Percentiles rank a stretch among this genome's conserved stretches.
Conservation (phyloP, 2,888 invertebrate genomes). For the Idaea biselata region DNA sequence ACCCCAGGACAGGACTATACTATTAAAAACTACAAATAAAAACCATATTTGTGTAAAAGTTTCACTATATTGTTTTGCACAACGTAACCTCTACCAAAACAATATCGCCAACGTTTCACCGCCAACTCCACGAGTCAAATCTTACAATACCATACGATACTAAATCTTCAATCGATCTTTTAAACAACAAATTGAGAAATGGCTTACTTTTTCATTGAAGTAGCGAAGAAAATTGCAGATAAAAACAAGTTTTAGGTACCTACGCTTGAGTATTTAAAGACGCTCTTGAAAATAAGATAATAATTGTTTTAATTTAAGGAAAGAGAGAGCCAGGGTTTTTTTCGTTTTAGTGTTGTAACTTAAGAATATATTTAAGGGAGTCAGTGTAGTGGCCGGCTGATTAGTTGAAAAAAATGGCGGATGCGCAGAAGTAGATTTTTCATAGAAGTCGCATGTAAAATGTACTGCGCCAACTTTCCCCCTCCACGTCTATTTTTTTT, state of each 20-base stretch:
- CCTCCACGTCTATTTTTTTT: too few relatives aligned
- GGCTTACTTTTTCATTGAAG: constrained; percentile 11
- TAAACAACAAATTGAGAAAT: constrained; percentile 39
- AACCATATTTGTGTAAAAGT: constrained; percentile 63
- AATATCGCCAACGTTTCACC: constrained; percentile 65
- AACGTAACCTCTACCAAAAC: constrained; percentile 65
- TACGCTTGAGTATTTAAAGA: neutral
- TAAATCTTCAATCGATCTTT: constrained; percentile 30
- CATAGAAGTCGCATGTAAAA: too few relatives aligned
- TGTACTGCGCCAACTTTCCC: too few relatives aligned
- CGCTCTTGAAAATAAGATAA: too few relatives aligned
- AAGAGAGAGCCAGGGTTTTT: too few relatives aligned
- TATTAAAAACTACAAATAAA: constrained; percentile 38
- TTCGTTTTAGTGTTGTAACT: too few relatives aligned
- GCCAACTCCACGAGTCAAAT: constrained; percentile 40
- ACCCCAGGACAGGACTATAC: neutral
- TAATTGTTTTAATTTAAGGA: too few relatives aligned
- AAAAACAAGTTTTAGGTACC: neutral
- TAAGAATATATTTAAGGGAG: too few relatives aligned
- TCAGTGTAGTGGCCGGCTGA: too few relatives aligned
- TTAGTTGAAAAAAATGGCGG: too few relatives aligned
- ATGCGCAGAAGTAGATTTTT: too few relatives aligned
- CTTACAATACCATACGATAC: constrained; percentile 36
- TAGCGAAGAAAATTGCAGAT: neutral
- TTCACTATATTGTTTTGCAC: constrained; percentile 76